phyloP scores from a whole-genome alignment of 1,140 invertebrate genomes.

The Tribolium madens region DNA sequence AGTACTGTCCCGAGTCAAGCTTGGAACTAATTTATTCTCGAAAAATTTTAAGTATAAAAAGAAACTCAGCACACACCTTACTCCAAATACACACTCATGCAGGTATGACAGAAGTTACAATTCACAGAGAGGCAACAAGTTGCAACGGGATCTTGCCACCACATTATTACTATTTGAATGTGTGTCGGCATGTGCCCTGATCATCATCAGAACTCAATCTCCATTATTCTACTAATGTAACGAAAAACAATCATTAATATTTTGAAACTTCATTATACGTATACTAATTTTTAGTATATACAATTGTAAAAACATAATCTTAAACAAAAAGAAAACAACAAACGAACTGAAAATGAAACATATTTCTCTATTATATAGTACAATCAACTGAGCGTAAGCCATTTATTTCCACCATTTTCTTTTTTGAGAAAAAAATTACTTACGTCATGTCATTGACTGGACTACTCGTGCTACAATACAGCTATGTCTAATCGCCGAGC shows the following conservation, averaged over 20 bases:
- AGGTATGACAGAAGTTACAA: constrained; percentile 48
- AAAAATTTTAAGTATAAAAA: constrained; percentile 26
- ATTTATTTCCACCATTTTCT: too few species aligned
- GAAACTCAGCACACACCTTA: constrained; percentile 33
- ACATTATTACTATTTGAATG: constrained; percentile 45
- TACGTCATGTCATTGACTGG: too few species aligned
- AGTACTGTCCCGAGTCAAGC: constrained; percentile 47
- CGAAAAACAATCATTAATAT: constrained; percentile 63
- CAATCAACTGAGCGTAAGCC: too few species aligned
- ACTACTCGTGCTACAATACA: constrained; percentile 17
- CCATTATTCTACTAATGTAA: constrained; percentile 53
- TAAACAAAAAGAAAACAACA: constrained; percentile 41
- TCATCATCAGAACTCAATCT: constrained; percentile 48
- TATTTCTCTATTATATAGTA: constrained; percentile 27
- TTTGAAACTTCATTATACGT: constrained; percentile 65
- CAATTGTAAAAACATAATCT: constrained; percentile 46
- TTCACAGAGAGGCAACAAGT: constrained; percentile 42
- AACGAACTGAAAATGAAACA: constrained; percentile 47
- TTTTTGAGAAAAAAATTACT: too few species aligned
- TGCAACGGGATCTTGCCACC: constrained; percentile 46
- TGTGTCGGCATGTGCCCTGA: constrained; percentile 50
- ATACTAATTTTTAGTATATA: constrained; percentile 62
- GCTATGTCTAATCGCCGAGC: constrained; percentile 19
- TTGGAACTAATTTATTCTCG: constrained; percentile 15
- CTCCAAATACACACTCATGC: constrained; percentile 30